Evolutionary conservation across 2,888 invertebrate genomes (phyloP).

Genomic region (Strigamia transsilvanica): DNA sequence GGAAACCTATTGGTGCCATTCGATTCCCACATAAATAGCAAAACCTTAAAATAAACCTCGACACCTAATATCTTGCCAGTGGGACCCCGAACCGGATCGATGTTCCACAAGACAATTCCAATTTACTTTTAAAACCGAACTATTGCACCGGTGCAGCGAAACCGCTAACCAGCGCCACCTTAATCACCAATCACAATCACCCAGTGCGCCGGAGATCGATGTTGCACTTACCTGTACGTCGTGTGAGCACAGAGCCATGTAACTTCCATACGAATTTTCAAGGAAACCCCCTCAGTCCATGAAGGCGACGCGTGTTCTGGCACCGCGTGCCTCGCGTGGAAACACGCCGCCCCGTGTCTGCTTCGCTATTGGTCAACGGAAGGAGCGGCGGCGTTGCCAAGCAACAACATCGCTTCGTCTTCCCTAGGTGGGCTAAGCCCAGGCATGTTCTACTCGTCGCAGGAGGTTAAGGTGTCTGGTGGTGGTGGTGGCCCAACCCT

Average conservation of each 20-base stretch:
- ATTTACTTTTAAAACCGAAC: neutral
- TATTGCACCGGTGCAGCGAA: neutral
- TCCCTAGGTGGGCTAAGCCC: neutral
- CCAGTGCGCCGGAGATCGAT: neutral
- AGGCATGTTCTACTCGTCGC: neutral
- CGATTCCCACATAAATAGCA: too few relatives aligned
- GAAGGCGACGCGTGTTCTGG: constrained; percentile 31
- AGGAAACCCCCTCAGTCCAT: constrained; percentile 16
- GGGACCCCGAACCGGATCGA: too few relatives aligned
- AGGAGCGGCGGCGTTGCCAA: neutral
- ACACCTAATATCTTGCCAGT: too few relatives aligned
- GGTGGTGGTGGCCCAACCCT: too few relatives aligned
- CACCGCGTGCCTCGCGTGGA: constrained; percentile 3
- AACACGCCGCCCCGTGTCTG: neutral
- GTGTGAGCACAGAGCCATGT: neutral
- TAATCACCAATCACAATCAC: neutral
- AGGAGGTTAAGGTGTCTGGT: too few relatives aligned
- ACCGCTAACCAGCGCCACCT: too few relatives aligned
- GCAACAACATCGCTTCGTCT: neutral
- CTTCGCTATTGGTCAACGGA: neutral
- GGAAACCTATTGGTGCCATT: too few relatives aligned
- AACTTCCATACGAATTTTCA: constrained; percentile 25
- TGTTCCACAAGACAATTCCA: too few relatives aligned
- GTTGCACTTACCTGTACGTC: neutral
- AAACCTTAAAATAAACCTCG: too few relatives aligned